phyloP scores from a whole-genome alignment of 2,888 invertebrate species.

The Trichopoda pennipes region DNA sequence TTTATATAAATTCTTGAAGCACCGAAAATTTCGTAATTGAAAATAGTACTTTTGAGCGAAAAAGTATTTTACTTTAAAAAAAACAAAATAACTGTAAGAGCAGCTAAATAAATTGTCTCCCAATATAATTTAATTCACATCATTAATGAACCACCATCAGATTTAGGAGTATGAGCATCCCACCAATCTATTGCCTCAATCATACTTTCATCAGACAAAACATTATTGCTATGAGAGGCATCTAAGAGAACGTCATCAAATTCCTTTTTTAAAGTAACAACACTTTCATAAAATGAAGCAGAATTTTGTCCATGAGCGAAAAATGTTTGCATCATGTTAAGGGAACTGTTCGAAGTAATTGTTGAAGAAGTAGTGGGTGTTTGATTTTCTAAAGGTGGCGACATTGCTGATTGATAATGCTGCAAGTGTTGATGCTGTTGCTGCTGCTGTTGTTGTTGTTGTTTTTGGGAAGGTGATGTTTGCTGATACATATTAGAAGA shows the following conservation, averaged over 20 bases:
- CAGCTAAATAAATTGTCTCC: neutral
- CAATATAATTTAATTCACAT: conserved; percentile 35
- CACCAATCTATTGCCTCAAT: conserved; percentile 83
- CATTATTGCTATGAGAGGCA: conserved; percentile 69
- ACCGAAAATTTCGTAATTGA: too few species aligned
- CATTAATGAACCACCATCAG: conserved; percentile 74
- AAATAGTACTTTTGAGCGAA: neutral
- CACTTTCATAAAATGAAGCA: conserved; percentile 71
- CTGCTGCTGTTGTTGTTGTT: conserved; percentile 59
- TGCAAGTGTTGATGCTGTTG: conserved; percentile 68
- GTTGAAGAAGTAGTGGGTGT: conserved; percentile 56
- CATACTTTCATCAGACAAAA: conserved; percentile 82
- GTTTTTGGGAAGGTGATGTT: conserved; percentile 66
- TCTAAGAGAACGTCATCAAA: conserved; percentile 79
- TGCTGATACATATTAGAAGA: conserved; percentile 60
- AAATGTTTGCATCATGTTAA: conserved; percentile 71
- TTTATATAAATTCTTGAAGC: too few species aligned
- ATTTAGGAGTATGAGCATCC: conserved; percentile 81
- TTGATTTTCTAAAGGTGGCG: conserved; percentile 65
- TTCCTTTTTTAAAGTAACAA: conserved; percentile 77
- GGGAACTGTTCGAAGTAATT: conserved; percentile 1
- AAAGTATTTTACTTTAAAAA: neutral
- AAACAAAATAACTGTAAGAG: neutral
- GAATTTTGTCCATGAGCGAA: conserved; percentile 73
- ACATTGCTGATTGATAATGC: conserved; percentile 55